Conservation (phyloP, 2,113 vertebrate genomes). For the Galemys pyrenaicus region DNA sequence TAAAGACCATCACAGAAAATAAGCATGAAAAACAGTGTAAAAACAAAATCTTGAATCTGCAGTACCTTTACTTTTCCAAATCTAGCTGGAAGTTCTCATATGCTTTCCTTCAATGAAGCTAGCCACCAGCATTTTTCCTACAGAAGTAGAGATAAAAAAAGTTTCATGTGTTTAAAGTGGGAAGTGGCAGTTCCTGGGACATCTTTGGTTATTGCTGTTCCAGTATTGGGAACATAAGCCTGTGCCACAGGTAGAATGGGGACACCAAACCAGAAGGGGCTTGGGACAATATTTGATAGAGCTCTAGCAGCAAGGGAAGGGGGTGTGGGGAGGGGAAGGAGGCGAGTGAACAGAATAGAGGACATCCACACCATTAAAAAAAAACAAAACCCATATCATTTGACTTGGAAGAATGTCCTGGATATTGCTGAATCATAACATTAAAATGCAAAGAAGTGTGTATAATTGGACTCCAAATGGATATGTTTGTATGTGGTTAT, state of each 20-base stretch:
- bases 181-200: not conserved
- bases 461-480: not conserved
- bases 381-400: not conserved
- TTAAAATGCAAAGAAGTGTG: not conserved
- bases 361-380: not conserved
- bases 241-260: not conserved
- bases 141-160: slow-evolving; percentile 1
- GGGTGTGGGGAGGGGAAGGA: not conserved
- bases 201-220: not conserved
- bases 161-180: not conserved
- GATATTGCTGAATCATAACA: not conserved
- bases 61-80: not conserved
- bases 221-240: not conserved
- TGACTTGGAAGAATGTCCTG: not conserved
- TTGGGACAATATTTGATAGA: not conserved
- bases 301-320: not conserved
- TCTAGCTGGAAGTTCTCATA: not conserved
- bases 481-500: not conserved
- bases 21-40: not conserved
- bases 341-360: not conserved
- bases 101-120: not conserved
- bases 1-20: not conserved
- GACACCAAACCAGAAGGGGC: not conserved
- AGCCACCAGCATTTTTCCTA: slow-evolving; percentile 65
- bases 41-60: not conserved